A percentile compares a stretch with the other conserved stretches of the same genome.
These are phyloP conservation scores for Prenolepis imparis DNA, from an alignment of 2,888 invertebrate genomes.

Conservation along the genomic window DNA sequence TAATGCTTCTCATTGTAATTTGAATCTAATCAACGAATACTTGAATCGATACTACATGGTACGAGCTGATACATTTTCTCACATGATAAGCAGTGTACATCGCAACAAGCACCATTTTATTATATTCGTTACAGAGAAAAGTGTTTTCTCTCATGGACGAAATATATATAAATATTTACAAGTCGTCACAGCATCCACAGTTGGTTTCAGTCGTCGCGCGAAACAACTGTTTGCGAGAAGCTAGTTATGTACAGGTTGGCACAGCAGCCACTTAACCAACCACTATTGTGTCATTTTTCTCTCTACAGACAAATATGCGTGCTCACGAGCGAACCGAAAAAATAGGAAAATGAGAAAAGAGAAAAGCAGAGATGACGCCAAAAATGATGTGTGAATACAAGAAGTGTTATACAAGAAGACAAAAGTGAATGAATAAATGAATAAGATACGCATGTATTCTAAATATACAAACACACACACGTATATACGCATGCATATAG, in stretches of 20 bases:
- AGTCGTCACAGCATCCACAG: slow-evolving; percentile 47
- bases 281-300: slow-evolving; percentile 26
- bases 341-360: slow-evolving; percentile 5
- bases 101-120: background rate
- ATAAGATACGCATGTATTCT: background rate
- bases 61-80: slow-evolving; percentile 2
- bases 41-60: slow-evolving; percentile 21
- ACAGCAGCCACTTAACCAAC: slow-evolving; percentile 22
- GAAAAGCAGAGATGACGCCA: background rate
- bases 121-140: slow-evolving; percentile 19
- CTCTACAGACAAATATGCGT: slow-evolving; percentile 21
- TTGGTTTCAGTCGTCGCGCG: slow-evolving; percentile 15
- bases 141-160: background rate
- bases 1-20: slow-evolving; percentile 13
- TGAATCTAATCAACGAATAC: background rate
- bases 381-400: background rate
- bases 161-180: slow-evolving; percentile 50
- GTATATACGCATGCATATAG: background rate
- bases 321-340: background rate
- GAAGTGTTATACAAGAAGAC: background rate
- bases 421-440: background rate
- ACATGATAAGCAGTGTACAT: background rate
- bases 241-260: slow-evolving; percentile 31
- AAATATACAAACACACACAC: background rate
- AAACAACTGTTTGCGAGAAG: slow-evolving; percentile 41